phyloP scores from a whole-genome alignment of 2,797 vertebrate genomes.

The Threskiornis aethiopicus region DNA sequence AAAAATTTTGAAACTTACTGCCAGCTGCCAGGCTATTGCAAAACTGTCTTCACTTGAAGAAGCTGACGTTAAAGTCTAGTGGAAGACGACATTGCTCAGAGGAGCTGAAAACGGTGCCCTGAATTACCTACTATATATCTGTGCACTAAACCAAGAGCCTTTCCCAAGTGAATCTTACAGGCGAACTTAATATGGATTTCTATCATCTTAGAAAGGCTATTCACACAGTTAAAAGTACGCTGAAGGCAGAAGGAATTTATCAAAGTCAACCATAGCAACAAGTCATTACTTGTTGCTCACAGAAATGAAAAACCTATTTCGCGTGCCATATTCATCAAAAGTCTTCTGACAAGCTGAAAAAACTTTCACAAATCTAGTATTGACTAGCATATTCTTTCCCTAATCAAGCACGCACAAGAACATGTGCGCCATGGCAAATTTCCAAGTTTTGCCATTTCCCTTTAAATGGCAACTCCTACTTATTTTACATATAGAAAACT shows the following conservation, averaged over 20 bases:
- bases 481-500: background rate
- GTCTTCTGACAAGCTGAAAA: constrained; percentile 10
- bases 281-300: background rate
- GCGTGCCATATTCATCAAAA: constrained; percentile 10
- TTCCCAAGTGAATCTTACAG: background rate
- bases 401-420: background rate
- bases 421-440: background rate
- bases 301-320: constrained; percentile 24
- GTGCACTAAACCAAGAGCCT: background rate
- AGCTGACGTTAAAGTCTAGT: background rate
- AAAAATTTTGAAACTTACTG: background rate
- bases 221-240: background rate
- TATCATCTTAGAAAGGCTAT: background rate
- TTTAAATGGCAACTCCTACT: background rate
- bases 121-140: background rate
- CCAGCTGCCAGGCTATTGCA: background rate
- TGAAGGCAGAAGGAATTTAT: constrained; percentile 15
- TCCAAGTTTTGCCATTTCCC: background rate
- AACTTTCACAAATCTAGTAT: background rate
- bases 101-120: background rate
- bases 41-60: background rate
- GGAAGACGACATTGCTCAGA: background rate
- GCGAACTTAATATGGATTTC: background rate
- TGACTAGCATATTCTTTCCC: background rate
- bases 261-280: constrained; percentile 3